Evolutionary conservation across 23 tunicate species (phyloP).

Genomic region (Pegea sp.): DNA sequence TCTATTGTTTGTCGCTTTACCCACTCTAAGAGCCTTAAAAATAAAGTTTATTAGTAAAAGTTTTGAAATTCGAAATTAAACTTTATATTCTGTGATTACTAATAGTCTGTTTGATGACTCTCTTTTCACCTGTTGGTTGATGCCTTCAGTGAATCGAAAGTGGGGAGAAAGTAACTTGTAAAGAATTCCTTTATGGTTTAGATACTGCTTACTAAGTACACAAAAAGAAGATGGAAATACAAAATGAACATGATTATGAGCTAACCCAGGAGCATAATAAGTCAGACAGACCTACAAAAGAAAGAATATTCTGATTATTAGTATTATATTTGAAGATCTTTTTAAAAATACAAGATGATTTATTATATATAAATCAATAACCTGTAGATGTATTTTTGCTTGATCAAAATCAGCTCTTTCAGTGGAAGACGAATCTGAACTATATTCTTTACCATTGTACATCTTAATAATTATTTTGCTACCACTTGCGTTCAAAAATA

Average conservation of each 20-base stretch:
- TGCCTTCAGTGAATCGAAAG: constrained; percentile 83
- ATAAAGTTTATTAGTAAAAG: no score
- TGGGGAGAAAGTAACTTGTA: constrained; percentile 70
- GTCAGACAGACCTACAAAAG: constrained; percentile 74
- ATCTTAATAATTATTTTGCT: constrained; percentile 56
- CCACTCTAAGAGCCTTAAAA: constrained; percentile 53
- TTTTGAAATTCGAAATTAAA: no score
- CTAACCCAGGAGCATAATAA: constrained; percentile 79
- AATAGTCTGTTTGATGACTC: no score
- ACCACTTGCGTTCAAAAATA: constrained; percentile 26
- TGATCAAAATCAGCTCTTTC: constrained; percentile 27
- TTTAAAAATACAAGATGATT: not conserved
- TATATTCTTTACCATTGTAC: constrained; percentile 34
- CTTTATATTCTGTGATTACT: no score
- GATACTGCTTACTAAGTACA: constrained; percentile 8
- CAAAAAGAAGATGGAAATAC: constrained; percentile 72
- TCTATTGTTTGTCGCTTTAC: constrained; percentile 90
- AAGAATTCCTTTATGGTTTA: constrained; percentile 38
- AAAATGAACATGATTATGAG: constrained; percentile 94
- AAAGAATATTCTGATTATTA: no score
- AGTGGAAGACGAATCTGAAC: constrained; percentile 32
- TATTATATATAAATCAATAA: not conserved
- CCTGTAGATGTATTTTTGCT: constrained; percentile 86
- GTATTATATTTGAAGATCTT: no score
- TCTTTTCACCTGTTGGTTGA: constrained; percentile 74